Base-by-base conservation (phyloP, 2,888 invertebrate genomes). In the Tenthredo amoena region DNA sequence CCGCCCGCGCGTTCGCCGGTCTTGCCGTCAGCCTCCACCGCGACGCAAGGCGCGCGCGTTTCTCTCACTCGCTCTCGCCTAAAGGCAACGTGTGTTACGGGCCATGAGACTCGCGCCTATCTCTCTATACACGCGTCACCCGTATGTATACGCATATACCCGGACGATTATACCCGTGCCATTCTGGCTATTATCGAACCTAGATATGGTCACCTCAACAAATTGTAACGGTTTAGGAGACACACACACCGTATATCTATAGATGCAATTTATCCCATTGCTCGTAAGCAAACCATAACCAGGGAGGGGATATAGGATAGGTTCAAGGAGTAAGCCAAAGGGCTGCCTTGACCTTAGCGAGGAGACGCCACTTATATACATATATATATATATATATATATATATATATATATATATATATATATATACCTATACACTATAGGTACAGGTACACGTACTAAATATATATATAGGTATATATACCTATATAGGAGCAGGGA, bases 1-100 rank as follows among this genome's bases (percentile, higher is more conserved):
- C 76, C 83, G 55, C 84, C 76, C 71, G 50, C 37, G 79, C 87
- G 72, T 76, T 65, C 87, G 62, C 84, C 77, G 84, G 85, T 85
- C 86, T 87, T 62, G 81, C 86, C 77, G 31, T 50, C 77, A 55
- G 34, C 55, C 55, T 77, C 50, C 77, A 26, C 77, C 77, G 10
- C 85, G 47, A 50, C 47, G 76, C 76, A 15, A 43, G 76, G 26
- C 79, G 58, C 43, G 77, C 55, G 68, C 43, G 31, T 82, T 58
- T 26, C 26, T 62, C 82, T 62, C 82, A 7, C 83, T 68, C 31
- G 68, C 83, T 71, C 83, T 83, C 83, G 47, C 31, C 83, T 50
- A 83, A 68, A 83, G 68, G 47, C 83, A 71, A 83, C 83, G 83
- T 71, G 68, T 71, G 68, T 68, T 83, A 83, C 83, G 68, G 83